A percentile compares a stretch with the other conserved stretches of the same genome.
phyloP scores from a whole-genome alignment of 2,113 vertebrate genomes.

The Hypomesus transpacificus region DNA sequence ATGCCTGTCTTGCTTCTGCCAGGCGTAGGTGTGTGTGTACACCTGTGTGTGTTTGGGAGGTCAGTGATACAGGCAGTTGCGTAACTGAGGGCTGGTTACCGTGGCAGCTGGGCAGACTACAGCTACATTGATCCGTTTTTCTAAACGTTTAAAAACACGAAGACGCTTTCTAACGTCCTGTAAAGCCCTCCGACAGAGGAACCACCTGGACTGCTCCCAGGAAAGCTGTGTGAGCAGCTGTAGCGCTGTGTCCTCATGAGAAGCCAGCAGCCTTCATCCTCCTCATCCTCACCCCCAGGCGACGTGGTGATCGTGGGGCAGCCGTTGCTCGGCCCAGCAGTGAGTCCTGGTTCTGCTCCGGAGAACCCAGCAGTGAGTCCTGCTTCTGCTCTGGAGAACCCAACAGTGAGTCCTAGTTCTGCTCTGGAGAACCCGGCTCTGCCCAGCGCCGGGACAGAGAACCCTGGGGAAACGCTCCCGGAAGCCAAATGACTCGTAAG shows the following conservation, averaged over 20 bases:
- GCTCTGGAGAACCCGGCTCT: neutral
- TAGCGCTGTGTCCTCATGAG: neutral
- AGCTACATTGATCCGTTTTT: too few species aligned
- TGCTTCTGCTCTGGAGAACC: neutral
- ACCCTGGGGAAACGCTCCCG: slow-evolving; percentile 59
- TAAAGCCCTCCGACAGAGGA: neutral
- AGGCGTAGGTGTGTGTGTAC: neutral
- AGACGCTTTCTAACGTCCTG: too few species aligned
- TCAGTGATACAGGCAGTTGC: neutral
- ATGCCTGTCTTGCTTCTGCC: too few species aligned
- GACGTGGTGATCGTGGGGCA: slow-evolving; percentile 69
- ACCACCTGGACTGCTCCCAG: neutral
- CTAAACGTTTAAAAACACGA: too few species aligned
- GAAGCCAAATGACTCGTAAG: slow-evolving; percentile 77
- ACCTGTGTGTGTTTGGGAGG: neutral
- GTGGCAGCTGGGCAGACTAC: too few species aligned
- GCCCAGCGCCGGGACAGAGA: slow-evolving; percentile 39
- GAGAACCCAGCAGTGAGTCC: slow-evolving; percentile 18
- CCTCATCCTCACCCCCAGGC: slow-evolving; percentile 61
- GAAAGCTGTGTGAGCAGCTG: neutral
- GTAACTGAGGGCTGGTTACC: too few species aligned
- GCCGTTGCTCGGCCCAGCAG: slow-evolving; percentile 55
- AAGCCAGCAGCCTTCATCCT: too few species aligned
- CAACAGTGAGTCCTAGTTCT: slow-evolving; percentile 12
- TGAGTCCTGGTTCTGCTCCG: slow-evolving; percentile 1